These are phyloP conservation scores for Leucozona laternaria DNA, from an alignment of 2,888 invertebrate genomes.

Conservation along the genomic window DNA sequence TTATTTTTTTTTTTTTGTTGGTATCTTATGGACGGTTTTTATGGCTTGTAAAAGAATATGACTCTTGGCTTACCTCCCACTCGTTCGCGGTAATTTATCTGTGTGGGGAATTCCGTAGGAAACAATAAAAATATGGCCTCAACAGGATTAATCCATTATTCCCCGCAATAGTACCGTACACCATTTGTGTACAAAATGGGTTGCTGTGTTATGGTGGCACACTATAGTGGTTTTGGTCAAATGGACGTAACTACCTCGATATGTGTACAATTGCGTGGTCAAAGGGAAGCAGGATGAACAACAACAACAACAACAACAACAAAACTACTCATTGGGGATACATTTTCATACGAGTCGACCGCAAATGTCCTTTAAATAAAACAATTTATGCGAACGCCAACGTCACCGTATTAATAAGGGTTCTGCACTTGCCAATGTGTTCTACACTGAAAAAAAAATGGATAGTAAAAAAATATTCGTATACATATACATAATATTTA, in stretches of 20 bases:
- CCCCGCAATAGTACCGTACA: constrained; percentile 57
- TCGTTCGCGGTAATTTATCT: constrained; percentile 71
- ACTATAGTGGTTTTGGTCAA: constrained; percentile 61
- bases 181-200: constrained; percentile 50
- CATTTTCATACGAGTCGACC: constrained; percentile 69
- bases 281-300: constrained; percentile 30
- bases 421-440: constrained; percentile 11
- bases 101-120: constrained; percentile 68
- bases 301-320: constrained; percentile 6
- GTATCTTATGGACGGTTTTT: constrained; percentile 54
- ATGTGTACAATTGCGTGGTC: constrained; percentile 45
- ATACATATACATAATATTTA: neutral
- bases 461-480: neutral
- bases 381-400: constrained; percentile 64
- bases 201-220: constrained; percentile 30
- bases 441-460: constrained; percentile 17
- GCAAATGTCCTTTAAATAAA: constrained; percentile 70
- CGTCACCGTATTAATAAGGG: constrained; percentile 53
- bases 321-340: constrained; percentile 66
- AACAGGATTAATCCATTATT: constrained; percentile 83
- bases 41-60: constrained; percentile 64
- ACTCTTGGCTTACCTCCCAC: constrained; percentile 51
- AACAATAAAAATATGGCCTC: constrained; percentile 83
- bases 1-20: neutral
- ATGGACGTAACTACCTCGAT: constrained; percentile 50